A percentile compares a stretch with the other conserved stretches of the same genome.
These are phyloP conservation scores for Dasyornis broadbenti DNA, from an alignment of 2,113 vertebrate species.

Conservation along the genomic window DNA sequence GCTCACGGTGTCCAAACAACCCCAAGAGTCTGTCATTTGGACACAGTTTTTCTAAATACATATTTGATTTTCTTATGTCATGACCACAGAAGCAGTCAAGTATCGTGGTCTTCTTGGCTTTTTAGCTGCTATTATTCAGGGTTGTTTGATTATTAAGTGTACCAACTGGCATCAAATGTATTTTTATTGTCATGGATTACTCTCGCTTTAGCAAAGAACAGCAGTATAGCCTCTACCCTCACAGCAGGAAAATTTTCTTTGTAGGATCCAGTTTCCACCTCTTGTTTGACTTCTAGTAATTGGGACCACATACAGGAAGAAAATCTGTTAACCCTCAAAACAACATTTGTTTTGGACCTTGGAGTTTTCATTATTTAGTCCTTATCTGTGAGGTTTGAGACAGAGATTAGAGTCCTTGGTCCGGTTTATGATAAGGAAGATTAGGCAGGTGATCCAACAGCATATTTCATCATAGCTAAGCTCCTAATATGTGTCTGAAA, in stretches of 20 bases:
- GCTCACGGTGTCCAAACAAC: not conserved
- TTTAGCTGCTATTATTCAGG: not conserved
- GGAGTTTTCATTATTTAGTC: not conserved
- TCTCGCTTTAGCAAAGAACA: not conserved
- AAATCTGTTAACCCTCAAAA: not conserved
- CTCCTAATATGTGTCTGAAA: not conserved
- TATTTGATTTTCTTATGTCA: not conserved
- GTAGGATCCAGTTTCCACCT: not conserved
- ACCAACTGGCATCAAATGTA: not conserved
- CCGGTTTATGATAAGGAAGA: not conserved
- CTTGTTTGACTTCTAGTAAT: not conserved
- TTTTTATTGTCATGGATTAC: not conserved
- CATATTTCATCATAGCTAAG: not conserved
- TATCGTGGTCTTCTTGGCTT: not conserved
- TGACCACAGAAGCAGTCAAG: not conserved
- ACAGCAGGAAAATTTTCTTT: not conserved
- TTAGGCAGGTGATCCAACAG: not conserved
- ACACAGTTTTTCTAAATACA: not conserved
- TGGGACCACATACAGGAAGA: not conserved
- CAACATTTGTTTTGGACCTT: not conserved
- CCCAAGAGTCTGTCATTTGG: not conserved
- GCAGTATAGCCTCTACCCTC: not conserved
- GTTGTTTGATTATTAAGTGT: not conserved
- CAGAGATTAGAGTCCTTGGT: not conserved
- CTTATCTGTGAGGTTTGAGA: not conserved